phyloP scores from a whole-genome alignment of 2,797 vertebrate genomes.

The Mastacembelus armatus region DNA sequence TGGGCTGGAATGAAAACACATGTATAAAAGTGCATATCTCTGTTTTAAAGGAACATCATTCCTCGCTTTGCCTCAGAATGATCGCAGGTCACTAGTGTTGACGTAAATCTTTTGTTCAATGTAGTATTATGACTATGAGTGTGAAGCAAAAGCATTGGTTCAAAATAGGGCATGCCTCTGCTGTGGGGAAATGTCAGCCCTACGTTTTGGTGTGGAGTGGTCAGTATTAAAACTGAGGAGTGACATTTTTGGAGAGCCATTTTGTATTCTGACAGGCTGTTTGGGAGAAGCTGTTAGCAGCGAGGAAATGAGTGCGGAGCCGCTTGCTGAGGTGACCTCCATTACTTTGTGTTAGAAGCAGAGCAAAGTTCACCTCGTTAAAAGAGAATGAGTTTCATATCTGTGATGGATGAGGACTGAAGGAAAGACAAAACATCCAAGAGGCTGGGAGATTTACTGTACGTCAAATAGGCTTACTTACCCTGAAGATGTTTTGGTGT shows the following conservation, averaged over 20 bases:
- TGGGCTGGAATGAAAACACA: neutral
- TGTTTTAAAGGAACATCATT: neutral
- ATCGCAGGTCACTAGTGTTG: no score
- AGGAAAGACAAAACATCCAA: constrained; percentile 44
- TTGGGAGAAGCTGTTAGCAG: constrained; percentile 53
- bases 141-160: constrained; percentile 19
- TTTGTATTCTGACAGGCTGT: constrained; percentile 60
- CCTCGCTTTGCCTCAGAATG: neutral
- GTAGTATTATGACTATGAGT: constrained; percentile 14
- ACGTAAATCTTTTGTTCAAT: constrained; percentile 29
- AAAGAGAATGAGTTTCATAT: constrained; percentile 51
- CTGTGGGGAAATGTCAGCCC: constrained; percentile 59
- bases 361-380: constrained; percentile 62
- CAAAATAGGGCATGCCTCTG: constrained; percentile 8
- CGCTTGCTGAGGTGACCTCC: constrained; percentile 65
- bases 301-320: constrained; percentile 55
- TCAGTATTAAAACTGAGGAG: constrained; percentile 35
- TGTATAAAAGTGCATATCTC: neutral
- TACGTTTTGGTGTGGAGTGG: constrained; percentile 44
- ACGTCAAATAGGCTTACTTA: constrained; percentile 11
- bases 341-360: constrained; percentile 57
- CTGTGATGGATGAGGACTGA: constrained; percentile 50
- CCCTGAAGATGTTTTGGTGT: constrained; percentile 14
- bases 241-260: constrained; percentile 60
- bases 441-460: constrained; percentile 20